These are phyloP conservation scores for Propithecus perrieri DNA, from an alignment of 2,797 vertebrate species.

Conservation along the genomic window DNA sequence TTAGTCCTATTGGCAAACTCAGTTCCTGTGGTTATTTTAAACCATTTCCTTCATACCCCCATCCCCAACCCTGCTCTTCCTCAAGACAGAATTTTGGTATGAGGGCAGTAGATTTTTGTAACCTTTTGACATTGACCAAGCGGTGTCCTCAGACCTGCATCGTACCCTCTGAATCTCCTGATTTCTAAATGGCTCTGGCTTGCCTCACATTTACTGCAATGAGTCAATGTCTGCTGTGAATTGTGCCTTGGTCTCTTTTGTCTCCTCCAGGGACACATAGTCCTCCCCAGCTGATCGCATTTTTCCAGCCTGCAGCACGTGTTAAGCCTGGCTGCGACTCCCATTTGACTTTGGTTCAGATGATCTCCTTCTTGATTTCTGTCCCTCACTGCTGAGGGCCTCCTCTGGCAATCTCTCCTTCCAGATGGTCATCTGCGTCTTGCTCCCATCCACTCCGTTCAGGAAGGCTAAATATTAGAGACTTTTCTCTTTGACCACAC, in stretches of 20 bases:
- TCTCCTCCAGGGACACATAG: background rate
- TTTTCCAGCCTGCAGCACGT: background rate
- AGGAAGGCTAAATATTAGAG: background rate
- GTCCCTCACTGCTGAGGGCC: background rate
- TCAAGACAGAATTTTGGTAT: background rate
- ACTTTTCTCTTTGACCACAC: background rate
- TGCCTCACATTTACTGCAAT: background rate
- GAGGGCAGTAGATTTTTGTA: background rate
- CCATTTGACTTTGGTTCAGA: background rate
- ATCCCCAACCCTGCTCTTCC: background rate
- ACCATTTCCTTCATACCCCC: background rate
- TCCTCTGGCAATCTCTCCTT: background rate
- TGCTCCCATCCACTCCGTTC: background rate
- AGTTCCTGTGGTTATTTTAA: background rate
- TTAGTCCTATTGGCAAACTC: background rate
- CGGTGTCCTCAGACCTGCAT: background rate
- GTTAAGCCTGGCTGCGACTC: background rate
- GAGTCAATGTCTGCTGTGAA: background rate
- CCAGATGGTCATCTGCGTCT: background rate
- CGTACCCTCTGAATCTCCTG: background rate
- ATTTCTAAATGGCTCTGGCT: background rate
- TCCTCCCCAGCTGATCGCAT: background rate
- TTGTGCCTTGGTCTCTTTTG: background rate
- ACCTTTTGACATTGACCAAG: background rate
- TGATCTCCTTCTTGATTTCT: background rate